Base-by-base conservation (phyloP, 2,113 vertebrate genomes). In the Pseudois nayaur region DNA sequence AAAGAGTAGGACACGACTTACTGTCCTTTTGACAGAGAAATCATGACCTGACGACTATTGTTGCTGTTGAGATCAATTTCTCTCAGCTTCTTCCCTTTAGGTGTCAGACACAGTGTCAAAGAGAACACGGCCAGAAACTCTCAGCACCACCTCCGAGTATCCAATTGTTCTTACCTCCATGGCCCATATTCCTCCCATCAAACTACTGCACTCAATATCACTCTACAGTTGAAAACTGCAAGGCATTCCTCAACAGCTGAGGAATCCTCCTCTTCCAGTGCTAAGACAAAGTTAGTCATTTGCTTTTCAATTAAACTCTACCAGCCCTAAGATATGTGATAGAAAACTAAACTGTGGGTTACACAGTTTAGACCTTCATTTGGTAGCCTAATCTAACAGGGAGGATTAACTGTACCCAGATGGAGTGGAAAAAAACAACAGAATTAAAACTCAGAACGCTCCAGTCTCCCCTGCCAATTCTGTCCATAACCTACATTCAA, bases 261-360 rank as follows among this genome's bases (percentile, higher is more conserved):
- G 54, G 27, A 21, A 67, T 50, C 52, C 31, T 13, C 45, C 33
- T 89, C 74, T 78, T 33, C 57, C 40, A 25, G 7, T 23, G 43
- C 40, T 40, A 33, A 85, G 71, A 76, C 78, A 87, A 92, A 95
- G 74, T 48, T 55, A 81, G 83, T 59, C 94, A 55, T 92, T 91
- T 89, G 62, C 89, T 89, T 94, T 95, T 71, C 93, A 90, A 84
- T 96, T 55, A 89, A 93, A 86, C 29, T 62, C 40, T 29, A 85
- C 50, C 67, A 91, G 15, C 8, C 29, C 45, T 2, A 6, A 95
- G 62, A 87, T 87, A 79, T 0, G n/a, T 87, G 62, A 83, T 84
- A 81, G 11, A 64, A 94, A 54, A 54, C 71, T 86, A 93, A 93
- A 95, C 33, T 87, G 29, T 27, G 43, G 45, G 82, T 9, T 16